Conservation (phyloP, 2,888 invertebrate species). For the Cantharis lateralis region DNA sequence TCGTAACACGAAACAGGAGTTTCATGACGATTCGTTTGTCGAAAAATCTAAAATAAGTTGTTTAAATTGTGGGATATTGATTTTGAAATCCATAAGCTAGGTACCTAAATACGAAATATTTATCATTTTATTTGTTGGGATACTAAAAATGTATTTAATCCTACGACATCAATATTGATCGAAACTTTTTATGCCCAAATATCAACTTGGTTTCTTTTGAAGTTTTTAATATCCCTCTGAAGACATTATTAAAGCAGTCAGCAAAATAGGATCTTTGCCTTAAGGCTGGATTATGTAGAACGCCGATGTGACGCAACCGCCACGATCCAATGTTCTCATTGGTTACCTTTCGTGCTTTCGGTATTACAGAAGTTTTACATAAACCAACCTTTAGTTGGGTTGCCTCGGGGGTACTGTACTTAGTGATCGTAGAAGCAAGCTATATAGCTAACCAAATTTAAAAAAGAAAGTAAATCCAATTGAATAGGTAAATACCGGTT, state of each 20-base stretch:
- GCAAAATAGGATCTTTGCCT: slow-evolving; percentile 4
- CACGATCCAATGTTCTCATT: no score
- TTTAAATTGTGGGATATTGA: neutral
- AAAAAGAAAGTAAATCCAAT: neutral
- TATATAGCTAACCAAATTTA: neutral
- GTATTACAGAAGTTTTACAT: no score
- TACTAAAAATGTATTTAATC: slow-evolving; percentile 19
- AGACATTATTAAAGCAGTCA: slow-evolving; percentile 8
- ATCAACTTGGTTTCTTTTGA: slow-evolving; percentile 17
- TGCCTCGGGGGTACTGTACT: slow-evolving; percentile 10
- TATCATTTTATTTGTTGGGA: neutral
- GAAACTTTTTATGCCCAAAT: slow-evolving; percentile 3
- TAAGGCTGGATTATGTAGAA: no score
- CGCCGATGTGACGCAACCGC: no score
- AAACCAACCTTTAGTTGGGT: neutral
- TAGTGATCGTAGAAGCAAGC: slow-evolving; percentile 8
- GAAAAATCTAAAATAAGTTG: neutral
- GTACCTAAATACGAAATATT: neutral
- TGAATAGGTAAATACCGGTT: neutral
- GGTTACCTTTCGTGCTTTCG: no score
- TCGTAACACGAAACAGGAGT: neutral
- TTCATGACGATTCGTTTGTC: neutral
- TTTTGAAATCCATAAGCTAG: neutral
- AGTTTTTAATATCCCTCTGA: slow-evolving; percentile 21
- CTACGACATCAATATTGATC: slow-evolving; percentile 6